These are phyloP conservation scores for Carassius carassius DNA, from an alignment of 2,113 vertebrate species.

Conservation along the genomic window DNA sequence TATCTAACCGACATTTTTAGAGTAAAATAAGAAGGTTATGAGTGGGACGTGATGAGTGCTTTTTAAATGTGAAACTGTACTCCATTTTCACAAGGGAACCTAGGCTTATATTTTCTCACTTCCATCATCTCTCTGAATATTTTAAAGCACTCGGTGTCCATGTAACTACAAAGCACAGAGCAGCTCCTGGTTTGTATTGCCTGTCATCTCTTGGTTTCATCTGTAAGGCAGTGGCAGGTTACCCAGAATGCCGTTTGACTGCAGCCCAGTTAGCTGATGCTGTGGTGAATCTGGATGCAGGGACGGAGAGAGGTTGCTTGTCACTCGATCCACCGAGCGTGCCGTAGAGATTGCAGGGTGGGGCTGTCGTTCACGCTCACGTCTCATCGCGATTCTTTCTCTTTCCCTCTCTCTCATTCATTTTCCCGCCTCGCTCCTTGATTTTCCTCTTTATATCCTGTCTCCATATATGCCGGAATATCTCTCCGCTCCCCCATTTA, in stretches of 20 bases:
- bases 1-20: too few relatives aligned
- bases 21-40: too few relatives aligned
- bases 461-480: neutral
- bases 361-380: neutral
- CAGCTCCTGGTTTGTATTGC: neutral
- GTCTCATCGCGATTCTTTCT: neutral
- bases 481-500: neutral
- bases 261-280: slow-evolving; percentile 7
- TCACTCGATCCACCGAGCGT: slow-evolving; percentile 30
- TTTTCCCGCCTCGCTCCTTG: neutral
- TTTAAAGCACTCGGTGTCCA: neutral
- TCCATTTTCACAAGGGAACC: neutral
- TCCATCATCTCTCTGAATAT: neutral
- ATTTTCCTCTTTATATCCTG: neutral
- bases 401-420: neutral
- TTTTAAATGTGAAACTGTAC: neutral
- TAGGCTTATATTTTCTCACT: neutral
- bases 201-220: neutral
- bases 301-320: slow-evolving; percentile 26
- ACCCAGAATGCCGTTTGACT: slow-evolving; percentile 28
- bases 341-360: neutral
- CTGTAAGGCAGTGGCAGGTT: slow-evolving; percentile 7
- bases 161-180: neutral
- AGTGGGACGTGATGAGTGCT: neutral
- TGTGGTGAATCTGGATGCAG: neutral